These are phyloP conservation scores for Copidosoma floridanum DNA, from an alignment of 1,140 invertebrate genomes.

Conservation along the genomic window DNA sequence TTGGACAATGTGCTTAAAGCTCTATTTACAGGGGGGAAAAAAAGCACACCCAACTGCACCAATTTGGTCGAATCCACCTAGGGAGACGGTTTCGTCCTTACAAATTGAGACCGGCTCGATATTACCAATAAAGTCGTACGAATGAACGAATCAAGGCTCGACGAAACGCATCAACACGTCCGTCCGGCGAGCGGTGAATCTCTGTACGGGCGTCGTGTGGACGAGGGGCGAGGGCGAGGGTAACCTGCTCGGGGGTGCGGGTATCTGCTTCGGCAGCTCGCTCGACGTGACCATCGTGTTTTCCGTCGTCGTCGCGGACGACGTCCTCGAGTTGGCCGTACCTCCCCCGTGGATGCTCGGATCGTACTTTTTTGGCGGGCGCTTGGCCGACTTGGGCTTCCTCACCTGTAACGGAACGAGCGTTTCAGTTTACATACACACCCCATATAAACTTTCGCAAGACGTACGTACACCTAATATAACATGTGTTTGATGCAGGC, in stretches of 20 bases:
- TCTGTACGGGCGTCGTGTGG: conserved; percentile 47
- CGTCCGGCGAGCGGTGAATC: conserved; percentile 37
- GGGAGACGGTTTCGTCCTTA: too few species aligned
- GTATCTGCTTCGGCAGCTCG: conserved; percentile 55
- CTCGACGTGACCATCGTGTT: conserved; percentile 50
- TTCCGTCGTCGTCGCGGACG: conserved; percentile 37
- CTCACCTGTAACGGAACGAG: conserved; percentile 3
- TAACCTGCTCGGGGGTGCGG: conserved; percentile 47
- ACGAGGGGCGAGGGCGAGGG: conserved; percentile 32
- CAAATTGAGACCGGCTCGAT: too few species aligned
- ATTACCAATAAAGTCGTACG: too few species aligned
- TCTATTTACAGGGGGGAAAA: too few species aligned
- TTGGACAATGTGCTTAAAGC: too few species aligned
- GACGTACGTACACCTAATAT: too few species aligned
- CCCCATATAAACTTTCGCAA: too few species aligned
- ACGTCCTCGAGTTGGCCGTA: not conserved
- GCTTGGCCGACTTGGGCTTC: conserved; percentile 22
- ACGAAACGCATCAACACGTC: conserved; percentile 31
- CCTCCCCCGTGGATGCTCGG: not conserved
- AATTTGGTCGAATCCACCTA: too few species aligned
- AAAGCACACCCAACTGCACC: too few species aligned
- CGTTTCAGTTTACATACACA: too few species aligned
- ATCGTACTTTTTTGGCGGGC: conserved; percentile 32
- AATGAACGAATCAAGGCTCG: too few species aligned
- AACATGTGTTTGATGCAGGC: too few species aligned